Evolutionary conservation across 2,797 vertebrate species (phyloP).

Genomic region (Sebastes diploproa): DNA sequence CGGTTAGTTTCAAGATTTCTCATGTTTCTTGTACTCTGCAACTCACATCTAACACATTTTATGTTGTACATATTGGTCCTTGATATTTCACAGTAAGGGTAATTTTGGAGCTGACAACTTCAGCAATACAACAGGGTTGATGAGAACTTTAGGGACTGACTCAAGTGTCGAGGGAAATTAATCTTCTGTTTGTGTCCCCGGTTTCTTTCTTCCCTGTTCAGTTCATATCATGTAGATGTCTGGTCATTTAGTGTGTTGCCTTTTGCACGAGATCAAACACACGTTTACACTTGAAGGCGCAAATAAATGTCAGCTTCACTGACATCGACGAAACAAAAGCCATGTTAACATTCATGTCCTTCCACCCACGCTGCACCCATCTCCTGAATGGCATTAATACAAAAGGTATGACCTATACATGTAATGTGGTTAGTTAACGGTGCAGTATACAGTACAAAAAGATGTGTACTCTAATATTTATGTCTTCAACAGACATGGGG

Average conservation of each 20-base stretch:
- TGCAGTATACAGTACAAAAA: no score
- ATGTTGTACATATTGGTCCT: background rate
- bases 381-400: background rate
- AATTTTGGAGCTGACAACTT: background rate
- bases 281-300: background rate
- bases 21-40: background rate
- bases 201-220: background rate
- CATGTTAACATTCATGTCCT: background rate
- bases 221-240: background rate
- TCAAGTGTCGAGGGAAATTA: background rate
- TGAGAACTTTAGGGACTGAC: background rate
- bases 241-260: background rate
- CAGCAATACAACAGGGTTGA: background rate
- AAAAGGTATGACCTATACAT: background rate
- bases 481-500: background rate
- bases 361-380: background rate
- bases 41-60: background rate
- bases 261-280: background rate
- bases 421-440: background rate
- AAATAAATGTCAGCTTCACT: background rate
- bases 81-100: background rate
- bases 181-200: background rate
- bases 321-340: background rate
- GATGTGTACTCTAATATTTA: background rate
- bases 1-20: background rate